Evolutionary conservation across 2,888 invertebrate species (phyloP).

Genomic region (Crocallis elinguaria): DNA sequence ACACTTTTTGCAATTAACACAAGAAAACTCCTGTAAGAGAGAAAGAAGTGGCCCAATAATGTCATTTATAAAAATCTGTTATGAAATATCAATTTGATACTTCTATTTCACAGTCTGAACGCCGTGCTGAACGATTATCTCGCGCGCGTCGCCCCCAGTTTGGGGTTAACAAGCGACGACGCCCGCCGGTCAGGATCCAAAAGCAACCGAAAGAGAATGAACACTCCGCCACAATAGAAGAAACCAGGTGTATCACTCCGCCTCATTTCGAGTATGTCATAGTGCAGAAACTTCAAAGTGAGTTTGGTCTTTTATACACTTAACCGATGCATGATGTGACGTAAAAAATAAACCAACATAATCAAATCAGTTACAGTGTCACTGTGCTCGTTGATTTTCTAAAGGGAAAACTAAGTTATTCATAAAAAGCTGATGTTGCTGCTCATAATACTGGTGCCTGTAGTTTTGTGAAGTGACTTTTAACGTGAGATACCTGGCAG

Average conservation of each 20-base stretch:
- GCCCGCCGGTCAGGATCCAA: slow-evolving; percentile 61
- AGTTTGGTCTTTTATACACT: slow-evolving; percentile 33
- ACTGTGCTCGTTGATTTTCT: too few relatives aligned
- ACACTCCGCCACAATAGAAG: slow-evolving; percentile 59
- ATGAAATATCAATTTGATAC: background rate
- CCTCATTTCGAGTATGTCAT: slow-evolving; percentile 70
- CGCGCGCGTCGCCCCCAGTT: slow-evolving; percentile 75
- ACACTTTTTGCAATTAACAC: too few relatives aligned
- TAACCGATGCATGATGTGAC: too few relatives aligned
- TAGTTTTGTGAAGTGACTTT: too few relatives aligned
- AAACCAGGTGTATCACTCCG: slow-evolving; percentile 66
- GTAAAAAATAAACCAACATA: background rate
- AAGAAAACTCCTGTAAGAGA: too few relatives aligned
- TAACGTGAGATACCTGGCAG: too few relatives aligned
- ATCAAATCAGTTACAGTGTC: background rate
- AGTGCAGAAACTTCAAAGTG: slow-evolving; percentile 70
- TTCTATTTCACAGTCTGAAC: slow-evolving; percentile 64
- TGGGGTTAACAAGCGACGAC: slow-evolving; percentile 69
- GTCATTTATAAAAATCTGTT: background rate
- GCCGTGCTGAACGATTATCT: slow-evolving; percentile 73
- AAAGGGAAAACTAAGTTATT: too few relatives aligned
- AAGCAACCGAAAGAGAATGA: slow-evolving; percentile 75
- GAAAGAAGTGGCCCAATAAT: background rate
- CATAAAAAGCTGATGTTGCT: too few relatives aligned
- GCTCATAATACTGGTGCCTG: too few relatives aligned